Base-by-base conservation (phyloP, 2,113 vertebrate species). In the Toxotes jaculatrix region DNA sequence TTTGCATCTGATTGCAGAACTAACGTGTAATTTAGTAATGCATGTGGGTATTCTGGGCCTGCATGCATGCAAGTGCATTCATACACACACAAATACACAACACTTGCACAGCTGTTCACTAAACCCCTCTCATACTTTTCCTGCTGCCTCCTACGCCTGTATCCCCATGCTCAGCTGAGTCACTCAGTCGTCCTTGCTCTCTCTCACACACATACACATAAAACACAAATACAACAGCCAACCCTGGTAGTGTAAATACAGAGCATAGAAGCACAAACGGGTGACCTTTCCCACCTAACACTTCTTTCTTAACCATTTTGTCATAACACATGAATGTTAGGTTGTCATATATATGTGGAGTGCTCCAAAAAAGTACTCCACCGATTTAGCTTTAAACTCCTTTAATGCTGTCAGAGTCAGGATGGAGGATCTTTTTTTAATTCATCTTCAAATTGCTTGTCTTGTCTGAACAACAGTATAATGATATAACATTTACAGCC, bases 21-120 rank as follows among this genome's bases (percentile, higher is more conserved):
- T 27, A 79, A 86, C 21, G 1, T 83, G 82, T 75, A 76, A 89
- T 90, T 89, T 70, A 74, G 84, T 80, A 79, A 84, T 73, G 77
- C 61, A 36, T 51, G 66, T 55, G 61, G 64, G 77, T 88, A 90
- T 92, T 91, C 83, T 85, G 43, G 85, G 85, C 85, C 68, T 66
- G 72, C 45, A 65, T 31, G 57, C 80, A 78, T 2, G n/a, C 70
- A 74, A 84, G 59, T 65, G 60, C 14, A 62, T 16, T 16, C 68
- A 32, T 73, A 85, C 74, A 73, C 67, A 77, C 40, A 75, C 69
- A 78, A 80, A 83, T 72, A 82, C 76, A 65, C 73, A 78, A 87
- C 79, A 85, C 77, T 85, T 69, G 71, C 76, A 88, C 93, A 94
- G 92, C 92, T 93, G 91, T 87, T 91, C 69, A 47, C 79, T 82